These are phyloP conservation scores for Pterostichus madidus DNA, from an alignment of 2,888 invertebrate species.

Conservation along the genomic window DNA sequence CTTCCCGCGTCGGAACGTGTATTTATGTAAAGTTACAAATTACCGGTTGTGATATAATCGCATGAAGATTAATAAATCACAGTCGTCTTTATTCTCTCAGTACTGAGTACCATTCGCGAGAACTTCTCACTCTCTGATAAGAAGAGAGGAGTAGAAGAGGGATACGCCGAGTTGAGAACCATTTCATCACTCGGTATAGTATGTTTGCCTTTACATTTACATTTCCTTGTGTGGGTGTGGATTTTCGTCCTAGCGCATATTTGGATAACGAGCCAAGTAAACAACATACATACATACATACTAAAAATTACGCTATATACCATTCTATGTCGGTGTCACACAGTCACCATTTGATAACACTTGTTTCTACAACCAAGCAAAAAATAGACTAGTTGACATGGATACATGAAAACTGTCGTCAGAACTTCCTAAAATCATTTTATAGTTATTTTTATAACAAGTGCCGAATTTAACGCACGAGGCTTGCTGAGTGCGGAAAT, in stretches of 20 bases:
- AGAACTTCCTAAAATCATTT: too few species aligned
- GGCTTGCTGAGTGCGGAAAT: too few species aligned
- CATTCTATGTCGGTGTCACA: too few species aligned
- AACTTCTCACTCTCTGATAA: too few species aligned
- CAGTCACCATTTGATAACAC: too few species aligned
- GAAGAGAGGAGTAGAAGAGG: neutral
- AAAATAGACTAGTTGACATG: too few species aligned
- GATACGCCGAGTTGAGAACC: neutral
- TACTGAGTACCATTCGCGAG: neutral
- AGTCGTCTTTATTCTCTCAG: conserved; percentile 63
- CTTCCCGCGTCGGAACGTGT: conserved; percentile 45
- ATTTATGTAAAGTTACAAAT: conserved; percentile 67
- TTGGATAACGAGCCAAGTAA: conserved; percentile 19
- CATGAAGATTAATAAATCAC: conserved; percentile 66
- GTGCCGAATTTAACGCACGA: too few species aligned
- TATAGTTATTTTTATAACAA: too few species aligned
- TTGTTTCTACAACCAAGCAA: too few species aligned
- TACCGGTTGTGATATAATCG: conserved; percentile 65
- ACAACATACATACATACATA: neutral
- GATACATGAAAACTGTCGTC: too few species aligned
- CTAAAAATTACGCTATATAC: too few species aligned
- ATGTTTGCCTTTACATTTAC: conserved; percentile 9
- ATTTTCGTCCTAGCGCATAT: neutral
- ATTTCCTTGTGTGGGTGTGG: neutral
- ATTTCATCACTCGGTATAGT: neutral